Evolutionary conservation across 1,140 invertebrate species (phyloP).

Genomic region (Tetragnatha versicolor): DNA sequence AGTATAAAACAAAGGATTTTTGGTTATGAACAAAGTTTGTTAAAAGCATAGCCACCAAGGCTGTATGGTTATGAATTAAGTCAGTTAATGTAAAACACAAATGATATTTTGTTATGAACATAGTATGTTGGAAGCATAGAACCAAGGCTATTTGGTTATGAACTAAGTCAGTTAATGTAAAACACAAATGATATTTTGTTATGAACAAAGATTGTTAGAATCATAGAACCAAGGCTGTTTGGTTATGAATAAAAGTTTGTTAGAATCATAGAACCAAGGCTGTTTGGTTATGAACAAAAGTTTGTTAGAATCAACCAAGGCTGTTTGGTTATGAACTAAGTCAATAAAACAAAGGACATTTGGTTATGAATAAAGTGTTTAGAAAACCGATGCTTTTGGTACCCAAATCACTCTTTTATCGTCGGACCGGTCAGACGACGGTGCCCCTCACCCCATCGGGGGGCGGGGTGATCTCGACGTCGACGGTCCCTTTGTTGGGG

Average conservation of each 20-base stretch:
- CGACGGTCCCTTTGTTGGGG: constrained; percentile 34
- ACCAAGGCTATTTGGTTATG: no score
- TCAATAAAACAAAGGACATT: not conserved
- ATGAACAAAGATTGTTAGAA: not conserved
- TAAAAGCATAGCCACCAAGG: no score
- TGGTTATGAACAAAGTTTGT: no score
- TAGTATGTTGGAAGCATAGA: no score
- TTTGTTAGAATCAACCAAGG: not conserved
- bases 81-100: no score
- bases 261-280: not conserved
- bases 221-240: not conserved
- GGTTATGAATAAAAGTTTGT: not conserved
- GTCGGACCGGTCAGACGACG: constrained; percentile 12
- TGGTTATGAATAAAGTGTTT: not conserved
- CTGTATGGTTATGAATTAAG: no score
- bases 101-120: no score
- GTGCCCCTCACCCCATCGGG: constrained; percentile 11
- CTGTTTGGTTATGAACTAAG: not conserved
- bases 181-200: not conserved
- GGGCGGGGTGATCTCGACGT: constrained; percentile 45
- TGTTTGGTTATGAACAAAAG: not conserved
- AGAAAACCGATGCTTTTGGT: not conserved
- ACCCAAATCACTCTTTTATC: not conserved
- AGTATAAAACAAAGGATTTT: no score
- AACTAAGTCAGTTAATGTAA: no score